These are phyloP conservation scores for Lynx canadensis DNA, from an alignment of 2,113 vertebrate genomes.

Conservation along the genomic window DNA sequence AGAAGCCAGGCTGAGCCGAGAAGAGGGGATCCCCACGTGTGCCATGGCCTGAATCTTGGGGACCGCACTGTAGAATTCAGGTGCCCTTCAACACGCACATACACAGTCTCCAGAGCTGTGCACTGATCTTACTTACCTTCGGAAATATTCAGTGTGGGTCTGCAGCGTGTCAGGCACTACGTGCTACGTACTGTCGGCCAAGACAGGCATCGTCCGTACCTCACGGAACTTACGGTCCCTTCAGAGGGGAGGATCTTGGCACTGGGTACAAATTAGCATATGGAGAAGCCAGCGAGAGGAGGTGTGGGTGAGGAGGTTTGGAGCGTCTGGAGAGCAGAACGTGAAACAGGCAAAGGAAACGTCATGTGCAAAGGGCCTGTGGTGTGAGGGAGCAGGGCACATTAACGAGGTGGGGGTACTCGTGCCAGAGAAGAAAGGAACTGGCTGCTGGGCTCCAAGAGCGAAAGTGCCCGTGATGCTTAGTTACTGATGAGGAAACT, in stretches of 20 bases:
- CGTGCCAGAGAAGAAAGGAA: no score
- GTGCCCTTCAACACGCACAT: background rate
- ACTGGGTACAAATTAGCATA: no score
- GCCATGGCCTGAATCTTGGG: background rate
- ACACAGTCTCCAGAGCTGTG: background rate
- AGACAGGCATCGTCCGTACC: background rate
- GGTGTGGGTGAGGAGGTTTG: fast-evolving
- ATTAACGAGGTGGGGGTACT: background rate
- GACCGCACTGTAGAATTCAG: background rate
- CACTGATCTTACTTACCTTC: background rate
- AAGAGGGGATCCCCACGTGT: background rate
- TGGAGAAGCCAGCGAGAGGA: background rate
- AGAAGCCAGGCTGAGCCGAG: background rate
- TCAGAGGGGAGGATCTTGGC: background rate
- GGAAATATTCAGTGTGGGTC: background rate
- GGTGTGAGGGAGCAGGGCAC: background rate
- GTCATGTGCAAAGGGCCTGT: background rate
- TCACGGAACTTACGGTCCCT: background rate
- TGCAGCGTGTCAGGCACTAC: background rate
- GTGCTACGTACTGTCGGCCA: background rate
- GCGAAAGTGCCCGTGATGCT: background rate
- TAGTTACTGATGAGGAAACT: background rate
- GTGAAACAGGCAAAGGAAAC: background rate
- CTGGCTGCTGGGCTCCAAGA: no score
- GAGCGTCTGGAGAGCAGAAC: background rate